Base-by-base conservation (phyloP, 2,888 invertebrate species). In the Zootermopsis nevadensis region DNA sequence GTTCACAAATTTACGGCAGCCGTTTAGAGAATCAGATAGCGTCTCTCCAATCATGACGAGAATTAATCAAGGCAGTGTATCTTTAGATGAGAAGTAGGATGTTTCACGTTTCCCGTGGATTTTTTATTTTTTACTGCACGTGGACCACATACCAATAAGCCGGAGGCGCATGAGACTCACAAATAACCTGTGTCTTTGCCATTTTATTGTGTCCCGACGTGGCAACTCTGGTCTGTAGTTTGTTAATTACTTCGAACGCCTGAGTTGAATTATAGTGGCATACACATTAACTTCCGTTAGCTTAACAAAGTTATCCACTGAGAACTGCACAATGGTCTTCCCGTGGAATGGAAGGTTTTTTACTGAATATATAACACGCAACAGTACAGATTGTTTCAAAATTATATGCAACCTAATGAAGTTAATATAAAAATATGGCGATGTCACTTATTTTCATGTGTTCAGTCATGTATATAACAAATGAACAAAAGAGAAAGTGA, bases 1-100 rank as follows among this genome's bases (percentile, higher is more conserved):
- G 12, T 48, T 48, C 19, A 19, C 3, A 48, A 48, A 74, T 38
- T 42, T n/a, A 24, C 38, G 12, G 38, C 27, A 27, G 35, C 31
- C 69, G 4, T 69, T 69, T 30, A 30, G 0, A 69, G 69, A 33
- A 69, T 69, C 27, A 48, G 15, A 48, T 0, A 48, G 0, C 19
- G 48, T n/a, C 12, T 7, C 12, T 27, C 27, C 66, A 10, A 7
- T 3, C 74, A 33, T 74, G 74, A 74, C 74, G 24, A 24, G 74
- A 74, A 74, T 74, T 74, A 74, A 74, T 74, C n/a, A n/a, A n/a
- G n/a, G n/a, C 31, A 24, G 38, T 74, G 69, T 22, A 8, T 69
- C 27, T 30, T 30, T 24, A 38, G 35, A 74, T 74, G 74, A 38
- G 74, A 74, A 74, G 31, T 38, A 10, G 1, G n/a, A 30, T 74